Conservation (phyloP, 2,113 vertebrate genomes). For the Dasyornis broadbenti region DNA sequence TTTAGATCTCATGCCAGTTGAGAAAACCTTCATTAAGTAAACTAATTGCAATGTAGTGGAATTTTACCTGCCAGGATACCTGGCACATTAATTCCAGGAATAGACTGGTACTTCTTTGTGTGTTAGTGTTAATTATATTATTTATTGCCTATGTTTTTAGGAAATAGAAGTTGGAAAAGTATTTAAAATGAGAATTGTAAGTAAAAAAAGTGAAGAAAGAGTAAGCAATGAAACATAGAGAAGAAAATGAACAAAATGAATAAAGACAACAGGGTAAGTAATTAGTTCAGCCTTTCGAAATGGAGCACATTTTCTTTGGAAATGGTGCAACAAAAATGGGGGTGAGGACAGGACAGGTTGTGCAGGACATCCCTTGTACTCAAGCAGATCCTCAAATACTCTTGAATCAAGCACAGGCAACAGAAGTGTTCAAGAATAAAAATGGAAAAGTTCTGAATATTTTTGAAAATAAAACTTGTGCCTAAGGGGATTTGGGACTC, state of each 20-base stretch:
- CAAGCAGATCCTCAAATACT: neutral
- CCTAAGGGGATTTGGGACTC: neutral
- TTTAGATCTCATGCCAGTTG: neutral
- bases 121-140: neutral
- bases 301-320: neutral
- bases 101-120: neutral
- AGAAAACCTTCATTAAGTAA: neutral
- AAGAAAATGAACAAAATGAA: neutral
- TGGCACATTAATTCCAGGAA: neutral
- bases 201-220: neutral
- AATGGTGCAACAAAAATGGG: neutral
- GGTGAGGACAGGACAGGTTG: neutral
- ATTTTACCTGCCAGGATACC: neutral
- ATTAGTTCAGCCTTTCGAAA: neutral
- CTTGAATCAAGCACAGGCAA: neutral
- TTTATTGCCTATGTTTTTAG: neutral
- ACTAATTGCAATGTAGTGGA: neutral
- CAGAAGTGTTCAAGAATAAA: neutral
- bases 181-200: neutral
- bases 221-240: neutral
- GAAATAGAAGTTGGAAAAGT: neutral
- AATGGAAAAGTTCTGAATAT: neutral
- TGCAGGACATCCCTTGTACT: neutral
- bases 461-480: neutral
- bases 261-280: neutral